Percentiles rank a stretch among this genome's conserved stretches.
phyloP scores from a whole-genome alignment of 2,888 invertebrate genomes.

The Phyto melanocephala region DNA sequence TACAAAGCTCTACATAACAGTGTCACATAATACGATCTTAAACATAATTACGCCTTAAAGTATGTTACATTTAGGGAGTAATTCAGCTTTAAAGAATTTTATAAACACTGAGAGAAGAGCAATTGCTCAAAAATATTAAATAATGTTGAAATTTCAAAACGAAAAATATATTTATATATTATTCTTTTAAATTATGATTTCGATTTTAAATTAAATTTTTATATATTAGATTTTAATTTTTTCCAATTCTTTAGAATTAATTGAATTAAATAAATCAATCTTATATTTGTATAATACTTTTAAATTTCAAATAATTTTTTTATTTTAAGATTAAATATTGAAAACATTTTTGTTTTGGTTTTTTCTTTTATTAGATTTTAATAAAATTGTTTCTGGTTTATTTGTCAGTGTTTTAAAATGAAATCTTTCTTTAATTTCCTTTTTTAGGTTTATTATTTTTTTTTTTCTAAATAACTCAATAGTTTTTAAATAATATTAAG shows the following conservation, averaged over 20 bases:
- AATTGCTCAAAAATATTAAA: too few relatives aligned
- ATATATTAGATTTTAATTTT: background rate
- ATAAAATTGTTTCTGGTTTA: slow-evolving; percentile 22
- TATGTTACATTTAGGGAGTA: too few relatives aligned
- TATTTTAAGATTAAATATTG: too few relatives aligned
- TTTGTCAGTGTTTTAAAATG: slow-evolving; percentile 50
- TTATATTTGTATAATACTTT: background rate
- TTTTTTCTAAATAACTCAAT: slow-evolving; percentile 44
- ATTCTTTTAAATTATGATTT: background rate
- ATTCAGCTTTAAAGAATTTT: too few relatives aligned
- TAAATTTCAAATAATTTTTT: background rate
- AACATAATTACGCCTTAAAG: too few relatives aligned
- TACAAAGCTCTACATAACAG: too few relatives aligned
- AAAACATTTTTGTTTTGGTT: background rate
- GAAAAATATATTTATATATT: too few relatives aligned
- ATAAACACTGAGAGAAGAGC: too few relatives aligned
- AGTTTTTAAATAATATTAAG: slow-evolving; percentile 30
- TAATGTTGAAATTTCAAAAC: too few relatives aligned
- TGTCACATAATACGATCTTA: too few relatives aligned
- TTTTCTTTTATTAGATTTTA: background rate
- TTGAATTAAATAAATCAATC: background rate
- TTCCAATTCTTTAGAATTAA: background rate
- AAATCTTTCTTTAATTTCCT: slow-evolving; percentile 3
- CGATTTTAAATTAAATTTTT: background rate
- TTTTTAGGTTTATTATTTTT: slow-evolving; percentile 30